Base-by-base conservation (phyloP, 1,140 invertebrate genomes). In the Drosophila serrata region DNA sequence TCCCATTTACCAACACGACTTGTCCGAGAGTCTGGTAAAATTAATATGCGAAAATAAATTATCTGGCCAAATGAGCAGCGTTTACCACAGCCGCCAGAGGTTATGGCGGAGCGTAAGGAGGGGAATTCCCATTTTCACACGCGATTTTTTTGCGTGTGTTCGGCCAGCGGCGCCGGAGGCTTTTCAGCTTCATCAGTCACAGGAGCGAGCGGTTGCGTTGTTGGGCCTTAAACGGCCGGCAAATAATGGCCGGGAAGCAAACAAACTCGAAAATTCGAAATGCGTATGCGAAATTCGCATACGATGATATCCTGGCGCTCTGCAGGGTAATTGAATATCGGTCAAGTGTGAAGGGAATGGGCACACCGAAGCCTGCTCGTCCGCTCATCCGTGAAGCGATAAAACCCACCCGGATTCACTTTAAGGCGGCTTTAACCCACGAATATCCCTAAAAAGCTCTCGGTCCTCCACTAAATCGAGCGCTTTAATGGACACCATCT, bases 11-110 rank as follows among this genome's bases (percentile, higher is more conserved):
- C 75, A 72, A 17, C 49, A 53, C n/a, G 45, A 46, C 76, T 68
- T 63, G 72, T 75, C 59, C 76, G 46, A 88, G 46, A 88, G 62
- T 59, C 65, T 51, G 48, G 75, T 58, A 88, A 81, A 90, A 90
- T 90, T 90, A 90, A 90, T 90, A 90, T 90, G 86, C 86, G 85
- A 90, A 90, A 90, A 90, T 90, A 90, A 90, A 90, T 90, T 90
- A 90, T 90, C 86, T 81, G 88, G 65, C 86, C 86, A 90, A 88
- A 88, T 85, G 85, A 90, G 85, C 77, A 81, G 75, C 74, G 70
- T 69, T 65, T 84, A 80, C 76, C 58, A 39, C 65, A 79, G 58
- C 53, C 43, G 68, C 60, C 60, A 56, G 65, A 60, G 48, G 64
- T 45, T 53, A 62, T 48, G 37, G 19, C 6, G 39, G 22, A 39